Percentiles rank a stretch among this genome's conserved stretches.
These are phyloP conservation scores for Charadrius vociferus DNA, from an alignment of 2,113 vertebrate genomes.

Conservation along the genomic window DNA sequence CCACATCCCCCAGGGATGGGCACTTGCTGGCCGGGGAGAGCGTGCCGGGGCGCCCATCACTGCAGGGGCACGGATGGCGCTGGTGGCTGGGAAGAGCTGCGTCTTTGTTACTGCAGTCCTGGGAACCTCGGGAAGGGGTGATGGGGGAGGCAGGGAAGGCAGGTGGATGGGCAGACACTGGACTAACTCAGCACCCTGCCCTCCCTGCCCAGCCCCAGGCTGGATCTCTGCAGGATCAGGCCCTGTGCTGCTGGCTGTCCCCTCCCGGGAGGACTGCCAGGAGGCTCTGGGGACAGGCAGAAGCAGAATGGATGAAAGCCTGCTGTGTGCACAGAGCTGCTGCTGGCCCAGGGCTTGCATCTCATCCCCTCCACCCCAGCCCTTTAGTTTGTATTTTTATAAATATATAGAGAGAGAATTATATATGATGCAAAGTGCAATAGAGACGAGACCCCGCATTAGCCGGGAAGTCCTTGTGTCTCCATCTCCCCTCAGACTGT, in stretches of 20 bases:
- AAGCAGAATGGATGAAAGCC: background rate
- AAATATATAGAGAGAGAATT: constrained; percentile 32
- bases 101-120: background rate
- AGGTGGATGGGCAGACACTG: background rate
- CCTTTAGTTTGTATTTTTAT: constrained; percentile 72
- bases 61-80: rapidly evolving
- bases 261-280: background rate
- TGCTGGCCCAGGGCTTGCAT: constrained; percentile 21
- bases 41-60: rapidly evolving
- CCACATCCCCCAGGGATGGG: background rate
- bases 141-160: background rate
- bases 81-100: background rate
- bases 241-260: background rate
- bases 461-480: constrained; percentile 41
- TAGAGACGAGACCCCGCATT: constrained; percentile 44
- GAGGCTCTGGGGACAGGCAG: background rate
- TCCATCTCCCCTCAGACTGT: constrained; percentile 51
- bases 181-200: background rate
- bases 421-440: constrained; percentile 71
- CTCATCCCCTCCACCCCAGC: constrained; percentile 11
- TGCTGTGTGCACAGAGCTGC: background rate
- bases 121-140: background rate
- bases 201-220: background rate
- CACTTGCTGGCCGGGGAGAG: background rate
- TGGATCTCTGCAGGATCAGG: background rate